phyloP scores from a whole-genome alignment of 2,888 invertebrate species.

The Antheraea assamensis region DNA sequence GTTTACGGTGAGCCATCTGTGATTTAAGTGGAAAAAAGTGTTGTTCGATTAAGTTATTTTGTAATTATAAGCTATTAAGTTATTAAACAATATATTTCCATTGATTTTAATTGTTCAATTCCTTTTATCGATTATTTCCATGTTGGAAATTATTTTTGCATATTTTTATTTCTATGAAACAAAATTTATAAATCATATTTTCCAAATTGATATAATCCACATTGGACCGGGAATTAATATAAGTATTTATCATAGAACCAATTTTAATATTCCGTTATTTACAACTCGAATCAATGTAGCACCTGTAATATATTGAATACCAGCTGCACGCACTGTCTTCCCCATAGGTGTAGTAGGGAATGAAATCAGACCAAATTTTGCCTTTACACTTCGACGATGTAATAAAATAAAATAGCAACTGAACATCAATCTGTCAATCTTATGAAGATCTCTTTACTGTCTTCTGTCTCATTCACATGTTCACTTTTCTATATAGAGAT shows the following conservation, averaged over 20 bases:
- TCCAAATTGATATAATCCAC: background rate
- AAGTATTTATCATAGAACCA: background rate
- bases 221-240: background rate
- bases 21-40: slow-evolving; percentile 25
- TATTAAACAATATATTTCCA: slow-evolving; percentile 9
- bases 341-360: too few species aligned
- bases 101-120: background rate
- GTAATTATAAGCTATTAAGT: slow-evolving; percentile 14
- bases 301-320: too few species aligned
- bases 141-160: background rate
- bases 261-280: too few species aligned
- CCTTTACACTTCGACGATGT: too few species aligned
- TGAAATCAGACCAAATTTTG: too few species aligned
- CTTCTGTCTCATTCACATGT: too few species aligned
- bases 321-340: too few species aligned
- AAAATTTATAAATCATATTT: background rate
- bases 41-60: slow-evolving; percentile 14
- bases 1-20: slow-evolving; percentile 64
- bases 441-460: too few species aligned
- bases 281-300: too few species aligned
- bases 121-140: background rate
- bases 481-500: too few species aligned
- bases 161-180: background rate
- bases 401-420: too few species aligned
- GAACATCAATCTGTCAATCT: too few species aligned